Conservation (phyloP, 2,888 invertebrate genomes). For the Sthenelais limicola region DNA sequence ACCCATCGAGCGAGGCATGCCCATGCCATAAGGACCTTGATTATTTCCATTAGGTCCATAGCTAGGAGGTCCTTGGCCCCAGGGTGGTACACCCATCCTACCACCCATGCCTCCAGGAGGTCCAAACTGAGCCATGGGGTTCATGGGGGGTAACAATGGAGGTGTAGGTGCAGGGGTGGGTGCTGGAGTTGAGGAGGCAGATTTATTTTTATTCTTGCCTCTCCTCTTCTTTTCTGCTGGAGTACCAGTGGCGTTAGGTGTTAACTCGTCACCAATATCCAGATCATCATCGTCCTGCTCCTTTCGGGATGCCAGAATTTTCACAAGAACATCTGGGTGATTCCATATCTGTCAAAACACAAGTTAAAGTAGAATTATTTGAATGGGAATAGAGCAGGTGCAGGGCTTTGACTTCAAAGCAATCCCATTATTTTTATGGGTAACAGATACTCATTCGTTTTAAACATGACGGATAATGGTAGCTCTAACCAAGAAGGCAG, state of each 20-base stretch:
- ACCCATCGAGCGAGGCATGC: conserved; percentile 6
- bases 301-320: conserved; percentile 63
- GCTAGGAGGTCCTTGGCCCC: conserved; percentile 15
- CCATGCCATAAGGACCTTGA: conserved; percentile 29
- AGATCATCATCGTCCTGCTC: conserved; percentile 61
- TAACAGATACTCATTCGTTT: too few species aligned
- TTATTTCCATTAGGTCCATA: conserved; percentile 4
- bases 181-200: conserved; percentile 6
- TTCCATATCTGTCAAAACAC: conserved; percentile 77
- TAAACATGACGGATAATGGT: too few species aligned
- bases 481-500: too few species aligned
- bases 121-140: conserved; percentile 29
- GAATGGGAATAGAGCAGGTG: too few species aligned
- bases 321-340: conserved; percentile 74
- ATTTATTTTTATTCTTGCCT: conserved; percentile 52
- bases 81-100: conserved; percentile 8
- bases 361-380: too few species aligned
- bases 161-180: conserved; percentile 24
- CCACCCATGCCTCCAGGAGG: conserved; percentile 28
- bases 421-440: too few species aligned
- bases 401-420: too few species aligned
- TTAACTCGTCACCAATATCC: conserved; percentile 67
- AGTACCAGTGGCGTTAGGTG: conserved; percentile 10
- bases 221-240: conserved; percentile 34
- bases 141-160: conserved; percentile 14